A percentile compares a stretch with the other conserved stretches of the same genome.
Conservation (phyloP, 2,888 invertebrate species). For the Byasa hedistus region DNA sequence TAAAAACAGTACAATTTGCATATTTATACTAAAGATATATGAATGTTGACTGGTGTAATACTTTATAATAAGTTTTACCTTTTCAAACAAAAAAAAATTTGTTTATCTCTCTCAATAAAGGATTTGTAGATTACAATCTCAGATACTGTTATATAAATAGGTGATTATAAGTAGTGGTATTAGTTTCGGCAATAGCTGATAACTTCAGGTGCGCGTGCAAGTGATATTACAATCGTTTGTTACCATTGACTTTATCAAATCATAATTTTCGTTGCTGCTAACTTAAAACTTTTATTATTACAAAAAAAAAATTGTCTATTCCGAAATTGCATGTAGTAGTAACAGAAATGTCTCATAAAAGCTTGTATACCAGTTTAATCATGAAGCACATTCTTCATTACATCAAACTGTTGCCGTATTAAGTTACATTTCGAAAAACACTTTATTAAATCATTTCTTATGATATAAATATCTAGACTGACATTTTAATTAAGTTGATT, state of each 20-base stretch:
- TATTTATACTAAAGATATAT: no score
- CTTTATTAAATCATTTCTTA: no score
- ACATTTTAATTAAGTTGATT: no score
- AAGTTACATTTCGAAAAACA: no score
- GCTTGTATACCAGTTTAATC: no score
- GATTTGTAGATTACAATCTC: constrained; percentile 5
- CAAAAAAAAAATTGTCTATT: no score
- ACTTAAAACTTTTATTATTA: background rate
- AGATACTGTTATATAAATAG: background rate
- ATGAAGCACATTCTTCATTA: no score
- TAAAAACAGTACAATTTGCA: background rate
- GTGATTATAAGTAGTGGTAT: constrained; percentile 10
- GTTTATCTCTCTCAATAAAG: constrained; percentile 6
- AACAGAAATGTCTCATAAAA: no score
- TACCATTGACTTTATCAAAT: background rate
- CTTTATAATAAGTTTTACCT: background rate
- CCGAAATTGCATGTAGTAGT: no score
- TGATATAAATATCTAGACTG: no score
- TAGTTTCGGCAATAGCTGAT: constrained; percentile 21
- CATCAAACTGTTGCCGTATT: no score
- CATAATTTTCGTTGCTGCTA: background rate
- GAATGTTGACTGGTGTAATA: background rate
- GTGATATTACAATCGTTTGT: constrained; percentile 39
- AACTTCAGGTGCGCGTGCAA: constrained; percentile 35
- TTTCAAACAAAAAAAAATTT: background rate